A percentile compares a stretch with the other conserved stretches of the same genome.
These are phyloP conservation scores for Carollia perspicillata DNA, from an alignment of 2,113 vertebrate genomes.

Conservation along the genomic window DNA sequence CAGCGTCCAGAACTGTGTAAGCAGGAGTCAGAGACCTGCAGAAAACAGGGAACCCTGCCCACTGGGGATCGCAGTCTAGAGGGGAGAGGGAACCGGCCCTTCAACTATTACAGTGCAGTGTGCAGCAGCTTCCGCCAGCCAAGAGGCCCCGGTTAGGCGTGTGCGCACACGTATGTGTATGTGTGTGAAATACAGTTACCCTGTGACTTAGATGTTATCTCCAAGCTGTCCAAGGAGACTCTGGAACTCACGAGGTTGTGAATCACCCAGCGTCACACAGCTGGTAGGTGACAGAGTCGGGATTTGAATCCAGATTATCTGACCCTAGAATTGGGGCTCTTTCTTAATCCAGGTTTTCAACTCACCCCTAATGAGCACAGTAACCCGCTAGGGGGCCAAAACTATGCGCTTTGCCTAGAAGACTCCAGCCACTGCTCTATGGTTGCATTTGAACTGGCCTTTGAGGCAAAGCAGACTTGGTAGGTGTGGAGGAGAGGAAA, in stretches of 20 bases:
- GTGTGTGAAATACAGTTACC: neutral
- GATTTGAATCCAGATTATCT: neutral
- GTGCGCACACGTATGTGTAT: no score
- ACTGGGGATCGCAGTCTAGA: neutral
- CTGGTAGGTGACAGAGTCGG: neutral
- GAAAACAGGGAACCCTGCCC: neutral
- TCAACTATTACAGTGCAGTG: fast-evolving
- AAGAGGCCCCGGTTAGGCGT: neutral
- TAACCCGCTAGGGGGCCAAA: neutral
- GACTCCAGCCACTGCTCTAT: neutral
- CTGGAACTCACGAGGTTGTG: neutral
- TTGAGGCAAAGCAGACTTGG: neutral
- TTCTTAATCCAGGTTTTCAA: neutral
- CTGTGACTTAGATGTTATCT: neutral
- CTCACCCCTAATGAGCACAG: neutral
- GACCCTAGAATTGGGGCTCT: neutral
- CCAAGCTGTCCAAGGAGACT: neutral
- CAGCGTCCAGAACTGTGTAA: neutral
- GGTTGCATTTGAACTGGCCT: neutral
- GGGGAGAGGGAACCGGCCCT: neutral
- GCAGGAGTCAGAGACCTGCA: neutral
- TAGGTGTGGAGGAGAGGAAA: neutral
- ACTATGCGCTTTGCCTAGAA: neutral
- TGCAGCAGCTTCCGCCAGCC: neutral
- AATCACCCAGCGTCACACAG: neutral